Evolutionary conservation across 2,888 invertebrate species (phyloP).

Genomic region (Conchocele bisecta): DNA sequence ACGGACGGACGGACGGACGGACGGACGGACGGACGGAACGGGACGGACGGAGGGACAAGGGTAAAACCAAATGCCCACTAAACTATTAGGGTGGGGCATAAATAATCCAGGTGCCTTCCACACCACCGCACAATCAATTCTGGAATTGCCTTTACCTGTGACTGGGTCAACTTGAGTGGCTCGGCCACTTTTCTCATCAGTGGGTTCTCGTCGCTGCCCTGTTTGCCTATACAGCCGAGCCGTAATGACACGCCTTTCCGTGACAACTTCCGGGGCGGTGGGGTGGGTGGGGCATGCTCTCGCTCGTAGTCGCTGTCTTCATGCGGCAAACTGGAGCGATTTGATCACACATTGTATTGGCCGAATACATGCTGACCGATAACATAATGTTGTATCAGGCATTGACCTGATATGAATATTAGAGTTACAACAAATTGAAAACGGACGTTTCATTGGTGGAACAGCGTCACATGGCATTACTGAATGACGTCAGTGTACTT

Average conservation of each 20-base stretch:
- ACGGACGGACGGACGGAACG: neutral
- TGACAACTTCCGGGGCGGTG: conserved; percentile 80
- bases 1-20: neutral
- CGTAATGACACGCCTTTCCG: conserved; percentile 80
- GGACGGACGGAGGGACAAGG: too few species aligned
- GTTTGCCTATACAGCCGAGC: conserved; percentile 82
- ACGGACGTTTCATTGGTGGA: too few species aligned
- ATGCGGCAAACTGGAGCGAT: conserved; percentile 78
- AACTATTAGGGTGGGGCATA: neutral
- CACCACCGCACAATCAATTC: too few species aligned
- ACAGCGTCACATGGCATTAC: too few species aligned
- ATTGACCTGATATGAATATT: too few species aligned
- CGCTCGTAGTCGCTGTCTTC: conserved; percentile 82
- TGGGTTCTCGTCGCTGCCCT: conserved; percentile 84
- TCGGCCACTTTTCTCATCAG: conserved; percentile 85
- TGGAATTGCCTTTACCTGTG: conserved; percentile 81
- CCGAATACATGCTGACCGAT: too few species aligned
- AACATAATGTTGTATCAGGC: too few species aligned
- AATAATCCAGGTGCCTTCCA: neutral
- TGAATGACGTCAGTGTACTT: too few species aligned
- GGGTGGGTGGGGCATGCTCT: conserved; percentile 86
- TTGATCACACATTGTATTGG: neutral
- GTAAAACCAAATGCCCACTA: too few species aligned
- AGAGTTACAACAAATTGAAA: too few species aligned
- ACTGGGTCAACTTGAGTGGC: conserved; percentile 88